Evolutionary conservation across 2,888 invertebrate species (phyloP), one percentile per base, ranked within the genome.

Genomic region (Pammene aurita): DNA sequence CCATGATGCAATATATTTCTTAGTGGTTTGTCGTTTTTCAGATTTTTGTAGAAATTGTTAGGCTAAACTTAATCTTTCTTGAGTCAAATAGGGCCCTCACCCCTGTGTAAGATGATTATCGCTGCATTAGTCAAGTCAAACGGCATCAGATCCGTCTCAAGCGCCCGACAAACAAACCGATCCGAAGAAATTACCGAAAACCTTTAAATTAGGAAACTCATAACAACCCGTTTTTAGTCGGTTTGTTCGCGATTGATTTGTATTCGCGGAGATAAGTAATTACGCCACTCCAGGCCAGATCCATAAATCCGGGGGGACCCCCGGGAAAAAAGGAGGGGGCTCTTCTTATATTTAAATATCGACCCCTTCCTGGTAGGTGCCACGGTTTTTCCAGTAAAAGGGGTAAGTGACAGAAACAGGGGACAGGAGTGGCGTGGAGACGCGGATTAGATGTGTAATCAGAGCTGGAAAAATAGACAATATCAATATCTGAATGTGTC

Each of bases 321-420:
- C 87, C 89, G 87, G 86, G 86, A 83, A 88, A 91, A 92, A 92
- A 90, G 89, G 88, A 90, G 92, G 91, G 90, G 84, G 88, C 89
- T 90, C 91, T 92, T 92, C 92, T 92, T 92, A 92, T 92, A 92
- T 92, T 92, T 92, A 92, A 92, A 92, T 92, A 92, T 92, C 91
- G 91, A 90, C 92, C 89, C 92, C 92, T 92, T 92, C 92, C 92
- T 92, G 92, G 92, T 92, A 92, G 92, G 91, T 92, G 90, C 92
- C 89, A 92, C 92, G 92, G 90, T 92, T 92, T 92, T 92, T 92
- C 92, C 91, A 92, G 89, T 90, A 87, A 90, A 91, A 92, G 92
- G 92, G 92, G 92, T 92, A 92, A 92, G 92, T 92, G 92, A 92
- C 92, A 92, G 92, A 88, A 89, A 82, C 91, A 90, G 89, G 79